Base-by-base conservation (phyloP, 2,888 invertebrate genomes). In the Cinara cedri region DNA sequence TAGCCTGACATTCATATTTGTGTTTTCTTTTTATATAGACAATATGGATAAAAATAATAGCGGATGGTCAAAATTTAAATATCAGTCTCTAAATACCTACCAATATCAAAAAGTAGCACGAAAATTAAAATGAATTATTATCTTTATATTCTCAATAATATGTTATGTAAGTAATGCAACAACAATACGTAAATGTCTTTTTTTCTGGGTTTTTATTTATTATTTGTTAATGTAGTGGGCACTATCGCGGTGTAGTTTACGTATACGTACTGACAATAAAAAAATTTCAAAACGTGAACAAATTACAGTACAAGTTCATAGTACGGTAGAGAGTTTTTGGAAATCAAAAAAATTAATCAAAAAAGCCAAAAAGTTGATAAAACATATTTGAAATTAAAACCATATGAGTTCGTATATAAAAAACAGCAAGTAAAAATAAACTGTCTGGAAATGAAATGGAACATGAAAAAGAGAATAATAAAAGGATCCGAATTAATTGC, bases 171-270 rank as follows among this genome's bases (percentile, higher is more conserved):
- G n/a, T n/a, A n/a, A n/a, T n/a, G n/a, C n/a, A 3, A 34, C 6
- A 34, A 34, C 34, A 34, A 34, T 34, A 34, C 6, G 6, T 34
- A n/a, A 44, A 65, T 34, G 46, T 46, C 13, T 46, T 46, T 49
- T 66, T 24, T 49, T 24, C 24, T 66, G 16, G 11, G 11, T 66
- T 24, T 66, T 65, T 65, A 46, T 65, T 46, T 65, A 42, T 1
- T 44, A 16, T 51, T 19, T 63, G 34, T 34, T 34, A 4, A 6
- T 34, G 60, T 26, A n/a, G n/a, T n/a, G n/a, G n/a, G n/a, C n/a
- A 1, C 24, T 55, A 16, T 26, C 6, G 21, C 6, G 34, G 34
- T 34, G 34, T 34, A 34, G 34, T 34, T 34, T 34, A 34, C 34
- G 34, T 34, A n/a, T n/a, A 24, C 16, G 60, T n/a, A 26, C 26